A percentile compares a stretch with the other conserved stretches of the same genome.
Evolutionary conservation across 2,888 invertebrate species (phyloP).

Genomic region (Lymantria monacha): DNA sequence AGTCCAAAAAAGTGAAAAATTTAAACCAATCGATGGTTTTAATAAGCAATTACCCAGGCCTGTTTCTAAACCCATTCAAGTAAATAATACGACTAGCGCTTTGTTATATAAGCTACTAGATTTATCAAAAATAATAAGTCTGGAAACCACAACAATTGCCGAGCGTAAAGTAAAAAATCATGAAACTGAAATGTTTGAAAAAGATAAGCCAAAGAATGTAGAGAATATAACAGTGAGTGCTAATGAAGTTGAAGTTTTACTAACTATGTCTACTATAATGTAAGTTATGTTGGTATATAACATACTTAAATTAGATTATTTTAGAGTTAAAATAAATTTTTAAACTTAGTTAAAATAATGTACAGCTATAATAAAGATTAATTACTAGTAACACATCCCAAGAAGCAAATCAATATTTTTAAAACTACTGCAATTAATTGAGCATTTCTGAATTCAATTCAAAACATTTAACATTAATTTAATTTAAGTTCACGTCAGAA

Average conservation of each 20-base stretch:
- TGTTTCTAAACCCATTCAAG: neutral
- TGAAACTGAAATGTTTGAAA: constrained; percentile 10
- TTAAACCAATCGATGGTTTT: neutral
- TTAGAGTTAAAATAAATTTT: too few species aligned
- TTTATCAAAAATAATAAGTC: neutral
- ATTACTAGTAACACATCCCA: too few species aligned
- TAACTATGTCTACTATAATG: constrained; percentile 50
- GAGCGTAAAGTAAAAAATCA: constrained; percentile 14
- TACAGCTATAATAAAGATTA: too few species aligned
- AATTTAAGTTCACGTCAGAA: too few species aligned
- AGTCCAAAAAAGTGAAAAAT: neutral
- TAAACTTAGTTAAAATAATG: too few species aligned
- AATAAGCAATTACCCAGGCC: neutral
- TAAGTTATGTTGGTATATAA: constrained; percentile 32
- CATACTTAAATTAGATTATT: too few species aligned
- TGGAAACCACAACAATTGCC: neutral
- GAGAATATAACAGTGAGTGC: constrained; percentile 15
- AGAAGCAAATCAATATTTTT: too few species aligned
- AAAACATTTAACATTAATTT: too few species aligned
- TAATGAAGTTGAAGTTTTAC: constrained; percentile 30
- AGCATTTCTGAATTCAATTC: too few species aligned
- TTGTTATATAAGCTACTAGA: neutral
- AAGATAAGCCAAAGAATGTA: constrained; percentile 10
- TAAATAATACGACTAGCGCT: neutral
- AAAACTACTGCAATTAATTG: too few species aligned